Evolutionary conservation across 2,113 vertebrate species (phyloP).

Genomic region (Hassar affinis): DNA sequence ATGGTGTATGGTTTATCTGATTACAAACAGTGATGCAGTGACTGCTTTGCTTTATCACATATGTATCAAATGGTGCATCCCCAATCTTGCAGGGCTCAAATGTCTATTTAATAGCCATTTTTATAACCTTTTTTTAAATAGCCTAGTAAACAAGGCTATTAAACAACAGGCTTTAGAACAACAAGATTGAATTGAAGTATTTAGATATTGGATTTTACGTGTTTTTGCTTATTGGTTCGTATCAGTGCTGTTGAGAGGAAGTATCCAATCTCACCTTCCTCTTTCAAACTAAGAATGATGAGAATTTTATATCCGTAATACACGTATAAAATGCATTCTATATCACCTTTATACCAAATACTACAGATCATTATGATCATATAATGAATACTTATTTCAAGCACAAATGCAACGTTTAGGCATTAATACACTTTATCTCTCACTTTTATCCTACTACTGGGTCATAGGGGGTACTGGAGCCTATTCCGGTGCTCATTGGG

Average conservation of each 20-base stretch:
- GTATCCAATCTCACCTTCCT: not conserved
- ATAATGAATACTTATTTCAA: not conserved
- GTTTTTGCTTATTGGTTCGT: not conserved
- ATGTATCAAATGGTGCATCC: not conserved
- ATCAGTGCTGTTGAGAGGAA: not conserved
- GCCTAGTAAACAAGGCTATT: not conserved
- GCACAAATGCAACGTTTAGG: not conserved
- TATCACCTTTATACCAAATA: not conserved
- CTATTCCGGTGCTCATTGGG: too few species aligned
- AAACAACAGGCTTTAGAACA: not conserved
- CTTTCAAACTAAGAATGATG: not conserved
- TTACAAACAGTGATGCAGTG: not conserved
- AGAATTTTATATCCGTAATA: not conserved
- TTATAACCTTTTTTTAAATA: constrained; percentile 13
- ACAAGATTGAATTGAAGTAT: not conserved
- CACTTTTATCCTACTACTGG: too few species aligned
- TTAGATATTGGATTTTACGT: not conserved
- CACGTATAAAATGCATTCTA: not conserved
- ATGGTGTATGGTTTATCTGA: not conserved
- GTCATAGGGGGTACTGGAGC: too few species aligned
- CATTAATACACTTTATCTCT: not conserved
- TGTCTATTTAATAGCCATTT: not conserved
- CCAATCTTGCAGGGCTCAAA: not conserved
- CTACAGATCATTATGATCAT: not conserved
- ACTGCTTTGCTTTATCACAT: not conserved